Base-by-base conservation (phyloP, 2,888 invertebrate species). In the Eupsilia transversa region DNA sequence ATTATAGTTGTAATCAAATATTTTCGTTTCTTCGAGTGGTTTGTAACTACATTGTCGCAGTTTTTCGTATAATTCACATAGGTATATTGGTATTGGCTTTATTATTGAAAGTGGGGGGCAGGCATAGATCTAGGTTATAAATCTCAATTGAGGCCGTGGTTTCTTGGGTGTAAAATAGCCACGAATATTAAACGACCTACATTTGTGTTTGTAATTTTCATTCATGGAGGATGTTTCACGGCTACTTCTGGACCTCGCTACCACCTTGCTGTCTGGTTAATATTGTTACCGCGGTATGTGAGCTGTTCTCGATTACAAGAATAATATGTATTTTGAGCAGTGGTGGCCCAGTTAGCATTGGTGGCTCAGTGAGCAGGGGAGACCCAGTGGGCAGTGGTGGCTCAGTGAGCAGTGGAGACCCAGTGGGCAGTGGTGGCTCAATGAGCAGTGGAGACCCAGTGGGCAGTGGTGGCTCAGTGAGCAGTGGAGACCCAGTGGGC, bases 1-100 rank as follows among this genome's bases (percentile, higher is more conserved):
- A 77, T 72, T 80, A 66, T 72, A 41, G 77, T 80, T 77, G 82
- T 72, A 69, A 82, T 72, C 68, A 72, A 82, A 80, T 80, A 66
- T 69, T 65, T 78, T 43, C 14, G 7, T 69, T 82, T 76, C 77
- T 80, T 81, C 20, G 17, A 9, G 20, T 33, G 30, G 10, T 43
- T 35, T 57, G 69, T 60, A 20, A 43, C 6, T 14, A 67, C 83
- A 79, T 63, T 79, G 83, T 66, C 2, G 23, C 1, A 0, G 52
- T 81, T 81, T 81, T 82, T 64, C 3, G 41, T 41, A 14, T 12
- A 20, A 35, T 82, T 78, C 80, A 65, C 80, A 80, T 65, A 52
- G 64, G 66, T 69, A n/a, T 70, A 72, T 46, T 46, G 57, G 72
- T 77, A 72, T 82, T 61, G 33, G 12, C 14, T 6, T 2, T 3